Evolutionary conservation across 2,797 vertebrate genomes (phyloP).

Genomic region (Helicolenus hilgendorfi): DNA sequence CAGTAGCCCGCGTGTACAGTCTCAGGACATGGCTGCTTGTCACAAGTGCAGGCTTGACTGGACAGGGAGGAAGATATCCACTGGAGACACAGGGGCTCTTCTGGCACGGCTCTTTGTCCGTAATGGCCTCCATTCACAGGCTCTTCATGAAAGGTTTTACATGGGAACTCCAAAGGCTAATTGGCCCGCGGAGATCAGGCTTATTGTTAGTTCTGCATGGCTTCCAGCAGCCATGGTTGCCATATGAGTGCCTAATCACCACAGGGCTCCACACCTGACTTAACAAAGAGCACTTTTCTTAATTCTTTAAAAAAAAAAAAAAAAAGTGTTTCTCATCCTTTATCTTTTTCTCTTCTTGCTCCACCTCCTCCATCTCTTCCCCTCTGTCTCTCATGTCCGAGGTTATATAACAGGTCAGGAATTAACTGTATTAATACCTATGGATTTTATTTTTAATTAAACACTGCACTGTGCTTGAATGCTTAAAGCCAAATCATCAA

Average conservation of each 20-base stretch:
- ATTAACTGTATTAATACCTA: slow-evolving; percentile 60
- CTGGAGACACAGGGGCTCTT: slow-evolving; percentile 79
- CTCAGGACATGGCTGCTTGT: slow-evolving; percentile 83
- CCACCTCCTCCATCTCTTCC: not conserved
- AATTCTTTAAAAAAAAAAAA: slow-evolving; percentile 54
- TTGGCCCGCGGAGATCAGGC: slow-evolving; percentile 89
- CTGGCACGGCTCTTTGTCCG: slow-evolving; percentile 75
- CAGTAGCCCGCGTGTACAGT: slow-evolving; percentile 67
- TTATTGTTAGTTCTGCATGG: slow-evolving; percentile 91
- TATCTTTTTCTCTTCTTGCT: slow-evolving; percentile 41
- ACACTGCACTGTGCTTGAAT: slow-evolving; percentile 48
- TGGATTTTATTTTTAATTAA: slow-evolving; percentile 72
- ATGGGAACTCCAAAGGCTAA: slow-evolving; percentile 90
- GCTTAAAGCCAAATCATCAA: slow-evolving; percentile 59
- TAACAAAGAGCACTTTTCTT: slow-evolving; percentile 84
- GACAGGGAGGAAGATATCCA: slow-evolving; percentile 83
- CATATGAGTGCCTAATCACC: slow-evolving; percentile 88
- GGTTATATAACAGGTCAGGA: slow-evolving; percentile 59
- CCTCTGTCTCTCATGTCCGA: slow-evolving; percentile 35
- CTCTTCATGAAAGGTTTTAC: slow-evolving; percentile 89
- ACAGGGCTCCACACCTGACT: slow-evolving; percentile 88
- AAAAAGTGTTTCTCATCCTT: slow-evolving; percentile 64
- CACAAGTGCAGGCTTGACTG: slow-evolving; percentile 85
- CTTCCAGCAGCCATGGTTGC: slow-evolving; percentile 85
- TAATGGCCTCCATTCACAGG: slow-evolving; percentile 86